phyloP scores from a whole-genome alignment of 2,888 invertebrate species.

The Cataglyphis albicans region DNA sequence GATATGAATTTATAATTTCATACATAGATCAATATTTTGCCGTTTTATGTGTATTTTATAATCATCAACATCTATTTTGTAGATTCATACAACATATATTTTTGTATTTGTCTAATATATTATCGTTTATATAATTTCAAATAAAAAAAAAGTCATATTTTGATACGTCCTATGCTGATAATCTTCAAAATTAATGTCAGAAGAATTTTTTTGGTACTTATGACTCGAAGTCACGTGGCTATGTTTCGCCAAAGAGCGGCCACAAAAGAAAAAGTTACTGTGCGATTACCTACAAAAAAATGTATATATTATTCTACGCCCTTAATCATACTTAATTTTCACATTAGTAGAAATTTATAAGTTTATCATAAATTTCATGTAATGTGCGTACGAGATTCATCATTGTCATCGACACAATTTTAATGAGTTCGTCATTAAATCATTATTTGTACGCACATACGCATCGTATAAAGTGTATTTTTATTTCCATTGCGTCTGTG shows the following conservation, averaged over 20 bases:
- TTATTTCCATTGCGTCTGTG: conserved; percentile 79
- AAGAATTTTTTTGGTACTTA: conserved; percentile 64
- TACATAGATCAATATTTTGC: background rate
- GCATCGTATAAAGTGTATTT: conserved; percentile 52
- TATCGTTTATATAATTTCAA: conserved; percentile 1
- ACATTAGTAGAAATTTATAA: conserved; percentile 64
- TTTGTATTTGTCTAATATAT: conserved; percentile 24
- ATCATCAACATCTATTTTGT: conserved; percentile 31
- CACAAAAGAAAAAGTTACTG: conserved; percentile 8
- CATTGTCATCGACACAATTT: background rate
- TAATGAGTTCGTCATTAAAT: conserved; percentile 28
- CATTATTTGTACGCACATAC: conserved; percentile 47
- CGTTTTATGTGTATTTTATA: background rate
- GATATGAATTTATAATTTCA: conserved; percentile 16
- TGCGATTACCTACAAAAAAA: conserved; percentile 24
- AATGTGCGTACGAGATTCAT: conserved; percentile 29
- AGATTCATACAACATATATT: background rate
- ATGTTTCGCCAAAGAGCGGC: background rate
- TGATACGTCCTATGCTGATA: conserved; percentile 21
- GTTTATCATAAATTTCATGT: conserved; percentile 71
- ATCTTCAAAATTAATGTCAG: conserved; percentile 59
- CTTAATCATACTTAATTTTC: conserved; percentile 57
- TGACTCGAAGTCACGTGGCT: background rate
- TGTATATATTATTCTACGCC: conserved; percentile 30
- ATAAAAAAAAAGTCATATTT: background rate